These are phyloP conservation scores for Trilocha varians DNA, from an alignment of 2,888 invertebrate species.

Conservation along the genomic window DNA sequence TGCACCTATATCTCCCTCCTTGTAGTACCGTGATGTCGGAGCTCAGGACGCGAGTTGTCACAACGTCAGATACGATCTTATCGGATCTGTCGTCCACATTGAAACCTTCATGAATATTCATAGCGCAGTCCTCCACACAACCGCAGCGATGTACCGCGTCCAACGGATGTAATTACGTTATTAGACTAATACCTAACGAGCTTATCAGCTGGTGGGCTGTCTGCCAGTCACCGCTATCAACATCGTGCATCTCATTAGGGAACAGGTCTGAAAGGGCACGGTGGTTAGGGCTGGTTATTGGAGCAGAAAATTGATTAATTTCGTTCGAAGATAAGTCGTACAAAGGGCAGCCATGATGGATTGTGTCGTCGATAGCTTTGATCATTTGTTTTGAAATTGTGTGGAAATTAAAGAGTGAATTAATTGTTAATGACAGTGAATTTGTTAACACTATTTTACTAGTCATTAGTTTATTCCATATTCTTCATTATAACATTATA, in stretches of 20 bases:
- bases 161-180: conserved; percentile 7
- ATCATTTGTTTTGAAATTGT: too few species aligned
- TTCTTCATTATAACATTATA: too few species aligned
- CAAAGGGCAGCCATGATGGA: too few species aligned
- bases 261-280: neutral
- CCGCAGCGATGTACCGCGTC: neutral
- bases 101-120: conserved; percentile 12
- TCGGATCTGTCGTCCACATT: conserved; percentile 9
- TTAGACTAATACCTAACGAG: neutral
- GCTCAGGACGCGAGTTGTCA: conserved; percentile 1
- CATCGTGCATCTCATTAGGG: neutral
- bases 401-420: too few species aligned
- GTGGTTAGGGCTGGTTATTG: neutral
- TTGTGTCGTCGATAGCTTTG: too few species aligned
- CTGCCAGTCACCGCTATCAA: neutral
- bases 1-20: too few species aligned
- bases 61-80: conserved; percentile 14
- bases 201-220: neutral
- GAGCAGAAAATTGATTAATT: too few species aligned
- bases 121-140: neutral
- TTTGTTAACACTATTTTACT: too few species aligned
- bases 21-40: too few species aligned
- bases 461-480: too few species aligned
- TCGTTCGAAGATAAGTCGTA: too few species aligned
- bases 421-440: too few species aligned